Percentiles rank a stretch among this genome's conserved stretches.
phyloP scores from a whole-genome alignment of 2,888 invertebrate genomes.

The Marasmarcha lunaedactyla region DNA sequence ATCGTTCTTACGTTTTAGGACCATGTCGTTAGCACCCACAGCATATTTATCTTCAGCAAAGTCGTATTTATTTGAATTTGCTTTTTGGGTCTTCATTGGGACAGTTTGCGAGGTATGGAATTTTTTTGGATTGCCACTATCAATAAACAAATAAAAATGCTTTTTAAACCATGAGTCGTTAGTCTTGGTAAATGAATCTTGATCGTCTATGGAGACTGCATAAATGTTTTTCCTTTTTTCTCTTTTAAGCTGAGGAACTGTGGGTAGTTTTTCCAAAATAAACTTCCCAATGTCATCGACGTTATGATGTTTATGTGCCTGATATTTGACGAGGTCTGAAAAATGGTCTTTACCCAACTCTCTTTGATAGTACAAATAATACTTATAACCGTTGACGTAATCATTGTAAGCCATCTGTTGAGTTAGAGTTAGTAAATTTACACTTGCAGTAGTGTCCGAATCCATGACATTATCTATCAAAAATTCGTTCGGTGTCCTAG shows the following conservation, averaged over 20 bases:
- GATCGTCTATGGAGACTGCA: conserved; percentile 30
- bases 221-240: conserved; percentile 26
- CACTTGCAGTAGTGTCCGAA: too few species aligned
- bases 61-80: background rate
- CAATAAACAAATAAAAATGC: conserved; percentile 43
- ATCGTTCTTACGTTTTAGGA: too few species aligned
- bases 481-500: too few species aligned
- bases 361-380: conserved; percentile 46
- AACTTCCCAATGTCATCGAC: conserved; percentile 58
- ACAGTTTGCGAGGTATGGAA: conserved; percentile 17
- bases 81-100: background rate
- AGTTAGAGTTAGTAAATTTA: conserved; percentile 28
- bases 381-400: conserved; percentile 47
- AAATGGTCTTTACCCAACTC: conserved; percentile 35
- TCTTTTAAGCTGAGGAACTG: conserved; percentile 21
- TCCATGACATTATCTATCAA: too few species aligned
- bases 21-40: too few species aligned
- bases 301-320: conserved; percentile 50
- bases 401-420: conserved; percentile 42
- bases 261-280: conserved; percentile 45
- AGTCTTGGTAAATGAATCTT: conserved; percentile 41
- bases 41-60: too few species aligned
- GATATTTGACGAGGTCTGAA: conserved; percentile 42
- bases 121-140: conserved; percentile 35
- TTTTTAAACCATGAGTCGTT: conserved; percentile 51